Percentiles rank a stretch among this genome's conserved stretches.
These are phyloP conservation scores for Catajapyx aquilonaris DNA, from an alignment of 1,140 invertebrate species.

Conservation along the genomic window DNA sequence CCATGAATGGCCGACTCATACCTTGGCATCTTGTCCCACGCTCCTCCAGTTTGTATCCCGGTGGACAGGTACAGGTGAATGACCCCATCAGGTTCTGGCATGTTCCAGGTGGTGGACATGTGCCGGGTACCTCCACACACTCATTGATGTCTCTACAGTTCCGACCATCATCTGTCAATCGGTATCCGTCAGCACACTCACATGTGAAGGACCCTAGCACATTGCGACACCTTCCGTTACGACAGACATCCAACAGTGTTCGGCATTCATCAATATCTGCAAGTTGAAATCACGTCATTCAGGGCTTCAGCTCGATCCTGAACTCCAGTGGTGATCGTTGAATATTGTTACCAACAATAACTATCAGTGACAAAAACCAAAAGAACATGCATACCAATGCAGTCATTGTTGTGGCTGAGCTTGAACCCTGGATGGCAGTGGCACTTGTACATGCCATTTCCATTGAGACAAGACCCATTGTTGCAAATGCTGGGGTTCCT, in stretches of 20 bases:
- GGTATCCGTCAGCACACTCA: constrained; percentile 59
- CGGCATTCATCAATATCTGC: constrained; percentile 68
- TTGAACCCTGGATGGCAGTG: constrained; percentile 60
- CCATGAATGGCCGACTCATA: constrained; percentile 13
- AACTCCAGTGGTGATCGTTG: too few species aligned
- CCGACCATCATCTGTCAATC: constrained; percentile 36
- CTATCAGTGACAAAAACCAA: too few species aligned
- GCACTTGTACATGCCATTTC: constrained; percentile 51
- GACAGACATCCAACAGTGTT: constrained; percentile 53
- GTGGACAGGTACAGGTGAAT: constrained; percentile 39
- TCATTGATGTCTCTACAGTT: constrained; percentile 49
- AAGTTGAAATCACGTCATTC: too few species aligned
- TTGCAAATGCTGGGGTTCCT: constrained; percentile 47
- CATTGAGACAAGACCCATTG: constrained; percentile 65
- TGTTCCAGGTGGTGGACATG: constrained; percentile 36
- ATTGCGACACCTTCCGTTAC: constrained; percentile 60
- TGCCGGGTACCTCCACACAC: constrained; percentile 36
- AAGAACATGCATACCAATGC: constrained; percentile 34
- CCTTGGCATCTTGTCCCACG: constrained; percentile 38
- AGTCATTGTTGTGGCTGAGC: constrained; percentile 64
- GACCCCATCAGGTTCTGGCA: constrained; percentile 51
- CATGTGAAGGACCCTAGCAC: constrained; percentile 60
- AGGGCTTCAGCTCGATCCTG: too few species aligned
- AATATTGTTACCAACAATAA: too few species aligned
- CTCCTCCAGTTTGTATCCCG: constrained; percentile 37